Percentiles rank a stretch among this genome's conserved stretches.
These are phyloP conservation scores for Cotesia vestalis DNA, from an alignment of 1,140 invertebrate genomes.

Conservation along the genomic window DNA sequence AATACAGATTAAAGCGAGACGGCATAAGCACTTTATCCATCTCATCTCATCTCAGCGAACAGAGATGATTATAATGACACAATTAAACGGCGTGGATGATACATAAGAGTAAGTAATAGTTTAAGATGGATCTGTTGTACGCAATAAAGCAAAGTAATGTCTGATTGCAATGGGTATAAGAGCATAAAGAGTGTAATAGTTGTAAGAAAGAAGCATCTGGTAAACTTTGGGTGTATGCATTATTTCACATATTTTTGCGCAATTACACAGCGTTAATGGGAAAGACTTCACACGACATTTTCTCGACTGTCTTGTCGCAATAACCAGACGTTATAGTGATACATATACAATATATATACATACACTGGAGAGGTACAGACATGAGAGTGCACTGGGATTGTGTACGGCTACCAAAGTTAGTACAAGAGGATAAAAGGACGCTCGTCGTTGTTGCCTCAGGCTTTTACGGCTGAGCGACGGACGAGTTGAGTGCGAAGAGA, in stretches of 20 bases:
- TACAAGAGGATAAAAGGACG: constrained; percentile 65
- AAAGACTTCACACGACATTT: constrained; percentile 11
- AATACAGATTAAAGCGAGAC: too few relatives aligned
- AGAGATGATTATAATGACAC: too few relatives aligned
- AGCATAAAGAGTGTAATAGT: constrained; percentile 1
- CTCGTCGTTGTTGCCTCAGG: constrained; percentile 47
- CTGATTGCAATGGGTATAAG: background rate
- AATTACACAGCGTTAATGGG: constrained; percentile 55
- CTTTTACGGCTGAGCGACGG: constrained; percentile 54
- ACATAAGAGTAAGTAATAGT: too few relatives aligned
- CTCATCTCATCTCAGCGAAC: too few relatives aligned
- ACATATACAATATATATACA: constrained; percentile 10
- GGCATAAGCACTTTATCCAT: too few relatives aligned
- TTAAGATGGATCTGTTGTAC: too few relatives aligned
- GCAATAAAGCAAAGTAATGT: background rate
- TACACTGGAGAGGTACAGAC: background rate
- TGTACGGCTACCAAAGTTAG: constrained; percentile 52
- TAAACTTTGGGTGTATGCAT: constrained; percentile 29
- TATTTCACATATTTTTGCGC: constrained; percentile 42
- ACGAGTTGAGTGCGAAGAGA: constrained; percentile 40
- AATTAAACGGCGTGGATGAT: too few relatives aligned
- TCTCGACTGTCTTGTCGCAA: constrained; percentile 11
- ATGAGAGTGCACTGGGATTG: constrained; percentile 27
- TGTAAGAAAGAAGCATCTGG: constrained; percentile 16
- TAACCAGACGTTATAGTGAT: constrained; percentile 3